Base-by-base conservation (phyloP, 2,888 invertebrate genomes). In the Luperina nickerlii region DNA sequence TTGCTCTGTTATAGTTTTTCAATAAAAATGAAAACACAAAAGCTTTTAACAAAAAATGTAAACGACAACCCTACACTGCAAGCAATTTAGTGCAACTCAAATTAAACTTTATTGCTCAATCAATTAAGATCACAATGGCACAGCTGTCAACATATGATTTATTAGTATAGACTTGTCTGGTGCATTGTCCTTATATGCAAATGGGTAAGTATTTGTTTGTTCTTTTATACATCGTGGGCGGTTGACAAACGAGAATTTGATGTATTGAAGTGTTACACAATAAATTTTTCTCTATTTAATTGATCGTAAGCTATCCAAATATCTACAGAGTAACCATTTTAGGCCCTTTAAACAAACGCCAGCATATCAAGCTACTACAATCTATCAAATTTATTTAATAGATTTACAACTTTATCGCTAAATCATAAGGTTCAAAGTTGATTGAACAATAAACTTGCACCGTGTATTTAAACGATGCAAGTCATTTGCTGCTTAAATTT, bases 101-200 rank as follows among this genome's bases (percentile, higher is more conserved):
- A 78, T 78, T 48, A 54, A 74, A 86, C 86, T 74, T 86, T 86
- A 88, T 69, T 15, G 24, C 24, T 27, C 45, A 18, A 72, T 2
- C 42, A 76, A 78, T 78, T 74, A 78, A 68, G 62, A 62, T 69
- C 27, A 88, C 38, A 81, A 78, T 86, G 2, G 82, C 57, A 66
- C 7, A 76, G 6, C 82, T 45, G 54, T 63, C 15, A 45, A 76
- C 8, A 18, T n/a, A 48, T 81, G 76, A 88, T 84, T 79, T 79
- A 76, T 79, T 63, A 45, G 51, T 54, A 51, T 68, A 74, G 77
- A 80, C 84, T 82, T 76, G 78, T 89, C 80, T 78, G 75, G 81
- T 85, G 86, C 86, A 85, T 86, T 83, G 86, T 85, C 81, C 77
- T 80, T 86, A 72, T 83, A 88, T 89, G 90, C 78, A 86, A 88